Conservation (phyloP, 2,797 vertebrate species). For the Rhabdophis nuchalis region DNA sequence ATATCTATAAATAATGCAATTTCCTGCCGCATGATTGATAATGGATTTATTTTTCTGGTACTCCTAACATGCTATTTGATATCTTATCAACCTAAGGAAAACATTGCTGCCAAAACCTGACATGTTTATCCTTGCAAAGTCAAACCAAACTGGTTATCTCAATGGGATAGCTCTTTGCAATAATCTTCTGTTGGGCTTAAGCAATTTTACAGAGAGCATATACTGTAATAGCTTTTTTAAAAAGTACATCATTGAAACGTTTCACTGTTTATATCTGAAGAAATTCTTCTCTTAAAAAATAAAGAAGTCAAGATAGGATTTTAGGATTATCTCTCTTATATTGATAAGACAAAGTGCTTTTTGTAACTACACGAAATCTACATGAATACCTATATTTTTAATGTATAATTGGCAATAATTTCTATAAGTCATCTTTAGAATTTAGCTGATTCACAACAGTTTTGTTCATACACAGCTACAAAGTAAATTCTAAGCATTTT, state of each 20-base stretch:
- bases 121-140: constrained; percentile 14
- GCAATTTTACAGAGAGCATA: background rate
- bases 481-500: background rate
- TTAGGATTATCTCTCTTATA: background rate
- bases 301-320: background rate
- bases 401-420: background rate
- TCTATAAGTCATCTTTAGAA: background rate
- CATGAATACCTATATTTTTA: accelerated
- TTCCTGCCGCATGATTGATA: constrained; percentile 29
- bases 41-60: constrained; percentile 35
- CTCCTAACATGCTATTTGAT: constrained; percentile 9
- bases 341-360: background rate
- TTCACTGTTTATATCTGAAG: background rate
- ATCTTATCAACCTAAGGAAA: constrained; percentile 34
- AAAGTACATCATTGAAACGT: background rate
- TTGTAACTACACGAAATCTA: background rate
- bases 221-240: background rate
- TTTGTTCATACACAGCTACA: background rate
- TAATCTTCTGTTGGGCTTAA: background rate
- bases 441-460: background rate
- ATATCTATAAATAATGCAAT: constrained; percentile 22
- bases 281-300: background rate
- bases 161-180: background rate
- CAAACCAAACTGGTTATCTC: background rate
- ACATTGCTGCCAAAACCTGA: constrained; percentile 20